A percentile compares a stretch with the other conserved stretches of the same genome.
These are phyloP conservation scores for Rhea americana DNA, from an alignment of 2,113 vertebrate species.

Conservation along the genomic window DNA sequence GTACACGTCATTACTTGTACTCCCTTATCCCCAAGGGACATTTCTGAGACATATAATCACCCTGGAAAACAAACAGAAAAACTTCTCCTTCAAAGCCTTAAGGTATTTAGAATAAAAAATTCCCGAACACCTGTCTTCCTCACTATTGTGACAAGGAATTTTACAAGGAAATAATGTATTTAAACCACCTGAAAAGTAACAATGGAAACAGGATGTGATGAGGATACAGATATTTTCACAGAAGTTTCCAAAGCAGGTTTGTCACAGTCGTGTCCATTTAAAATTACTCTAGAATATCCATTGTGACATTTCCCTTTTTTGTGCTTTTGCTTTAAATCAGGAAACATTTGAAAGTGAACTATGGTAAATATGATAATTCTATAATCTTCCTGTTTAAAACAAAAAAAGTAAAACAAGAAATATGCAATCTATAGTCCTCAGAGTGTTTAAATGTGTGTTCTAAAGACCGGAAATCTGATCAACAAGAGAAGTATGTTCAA, in stretches of 20 bases:
- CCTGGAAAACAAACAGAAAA: neutral
- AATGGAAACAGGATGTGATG: conserved; percentile 45
- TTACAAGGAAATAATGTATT: conserved; percentile 26
- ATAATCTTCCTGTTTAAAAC: neutral
- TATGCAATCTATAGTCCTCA: neutral
- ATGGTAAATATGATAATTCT: neutral
- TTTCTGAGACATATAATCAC: fast-evolving
- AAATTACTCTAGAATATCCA: conserved; percentile 38
- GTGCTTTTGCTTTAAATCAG: conserved; percentile 27
- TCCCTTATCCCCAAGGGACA: neutral
- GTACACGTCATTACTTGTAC: neutral
- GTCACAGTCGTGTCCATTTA: conserved; percentile 20
- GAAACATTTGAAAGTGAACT: conserved; percentile 36
- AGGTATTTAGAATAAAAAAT: neutral
- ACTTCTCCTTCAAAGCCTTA: neutral
- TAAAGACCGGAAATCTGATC: neutral
- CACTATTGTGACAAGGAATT: conserved; percentile 44
- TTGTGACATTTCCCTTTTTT: conserved; percentile 64
- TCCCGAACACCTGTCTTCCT: conserved; percentile 35
- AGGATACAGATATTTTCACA: conserved; percentile 28
- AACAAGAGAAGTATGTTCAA: neutral
- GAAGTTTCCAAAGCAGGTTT: conserved; percentile 40
- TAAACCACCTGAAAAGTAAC: conserved; percentile 41
- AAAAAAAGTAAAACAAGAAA: neutral
- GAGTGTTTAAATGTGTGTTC: neutral